Base-by-base conservation (phyloP, 2,888 invertebrate species). In the Branchipolynoe longqiensis region DNA sequence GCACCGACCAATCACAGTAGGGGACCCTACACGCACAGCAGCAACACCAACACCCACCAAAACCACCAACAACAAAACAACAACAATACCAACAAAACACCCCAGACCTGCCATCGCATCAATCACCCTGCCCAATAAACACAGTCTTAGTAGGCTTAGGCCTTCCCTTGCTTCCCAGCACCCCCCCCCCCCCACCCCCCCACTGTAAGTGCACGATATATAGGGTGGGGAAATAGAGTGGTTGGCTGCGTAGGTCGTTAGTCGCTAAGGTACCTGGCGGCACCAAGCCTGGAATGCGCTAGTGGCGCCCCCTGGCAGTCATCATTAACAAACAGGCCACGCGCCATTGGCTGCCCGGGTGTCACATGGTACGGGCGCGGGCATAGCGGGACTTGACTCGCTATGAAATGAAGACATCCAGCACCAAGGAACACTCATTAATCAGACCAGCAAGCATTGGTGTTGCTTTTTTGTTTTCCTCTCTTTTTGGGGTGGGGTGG, bases 221-320 rank as follows among this genome's bases (percentile, higher is more conserved):
- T 78, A 78, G 78, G 78, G 78, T 54, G 54, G 78, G 78, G 48
- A 78, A 78, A 78, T 78, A 78, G 78, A 78, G 78, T 78, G 78
- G 28, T 78, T 78, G 41, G 78, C 28, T 18, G 41, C 48, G 78
- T 54, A 22, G 78, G 78, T 54, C 78, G 48, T 48, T 48, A 31
- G 78, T 78, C 41, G 48, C 78, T 33, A 78, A 48, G 78, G 22
- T 78, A 40, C 78, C 78, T 31, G 28, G 78, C 25, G n/a, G n/a
- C 25, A 14, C 48, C 48, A 33, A 54, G 48, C 41, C 48, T 78
- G 78, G 78, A 78, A 78, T 78, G 78, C 54, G 41, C 78, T 78
- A 48, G 78, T 78, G 48, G 48, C 41, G 28, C 41, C 78, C 31
- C 41, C 28, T 78, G 48, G 78, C 41, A 25, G 48, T 41, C 41